A percentile compares a stretch with the other conserved stretches of the same genome.
phyloP scores from a whole-genome alignment of 2,797 vertebrate species.

The Alosa sapidissima region DNA sequence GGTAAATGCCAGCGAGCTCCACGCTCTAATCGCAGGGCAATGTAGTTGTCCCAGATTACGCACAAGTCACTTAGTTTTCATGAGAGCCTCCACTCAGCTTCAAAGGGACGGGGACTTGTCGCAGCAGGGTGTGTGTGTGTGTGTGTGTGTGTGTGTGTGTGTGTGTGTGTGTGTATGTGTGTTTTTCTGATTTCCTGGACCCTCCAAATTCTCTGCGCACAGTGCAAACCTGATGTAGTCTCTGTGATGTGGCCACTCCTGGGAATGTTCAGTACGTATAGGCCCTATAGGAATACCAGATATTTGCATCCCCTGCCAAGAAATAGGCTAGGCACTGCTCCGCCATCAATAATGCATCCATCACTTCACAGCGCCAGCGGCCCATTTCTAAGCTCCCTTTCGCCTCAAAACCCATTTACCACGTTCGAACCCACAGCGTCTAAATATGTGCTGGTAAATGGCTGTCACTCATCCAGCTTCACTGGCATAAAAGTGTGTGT shows the following conservation, averaged over 20 bases:
- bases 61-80: not conserved
- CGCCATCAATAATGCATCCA: not conserved
- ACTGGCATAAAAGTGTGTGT: not conserved
- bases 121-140: slow-evolving; percentile 11
- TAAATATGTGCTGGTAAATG: not conserved
- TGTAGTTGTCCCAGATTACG: not conserved
- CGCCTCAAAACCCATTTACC: not conserved
- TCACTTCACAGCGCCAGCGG: not conserved
- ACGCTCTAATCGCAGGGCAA: not conserved
- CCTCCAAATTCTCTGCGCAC: too few relatives aligned
- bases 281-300: not conserved
- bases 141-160: slow-evolving; percentile 17
- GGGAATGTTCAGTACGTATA: too few relatives aligned
- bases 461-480: not conserved
- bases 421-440: not conserved
- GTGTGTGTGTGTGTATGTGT: slow-evolving; percentile 3
- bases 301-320: not conserved
- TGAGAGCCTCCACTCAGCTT: not conserved
- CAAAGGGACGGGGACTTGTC: not conserved
- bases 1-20: slow-evolving; percentile 10
- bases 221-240: too few relatives aligned
- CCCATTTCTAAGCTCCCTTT: not conserved
- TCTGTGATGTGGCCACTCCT: too few relatives aligned
- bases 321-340: not conserved
- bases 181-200: too few relatives aligned